Base-by-base conservation (phyloP, 2,888 invertebrate genomes). In the Drosophila cognata region DNA sequence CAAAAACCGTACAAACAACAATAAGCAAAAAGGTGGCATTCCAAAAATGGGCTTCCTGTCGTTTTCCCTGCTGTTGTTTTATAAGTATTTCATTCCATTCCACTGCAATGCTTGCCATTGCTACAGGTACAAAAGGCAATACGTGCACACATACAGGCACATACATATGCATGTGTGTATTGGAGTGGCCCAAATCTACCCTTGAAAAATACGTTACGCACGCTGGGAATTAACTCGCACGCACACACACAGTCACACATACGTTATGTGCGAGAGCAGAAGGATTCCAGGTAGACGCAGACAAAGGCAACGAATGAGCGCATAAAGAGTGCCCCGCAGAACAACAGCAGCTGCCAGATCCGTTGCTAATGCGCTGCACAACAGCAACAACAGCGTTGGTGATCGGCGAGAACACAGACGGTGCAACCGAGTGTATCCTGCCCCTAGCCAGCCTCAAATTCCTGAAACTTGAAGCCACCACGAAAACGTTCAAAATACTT, bases 41-140 rank as follows among this genome's bases (percentile, higher is more conserved):
- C 56, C 62, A 56, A 74, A 66, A 71, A 73, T 71, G 62, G 57
- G 88, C 76, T 81, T 85, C 89, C 89, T 88, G 84, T 70, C 68
- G 66, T 55, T 84, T 46, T 76, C 6, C 21, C 66, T 78, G 33
- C 36, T 56, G 28, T 56, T 56, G 38, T 55, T 36, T 38, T 29
- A 10, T 60, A 70, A 8, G 46, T 46, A 46, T 46, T 46, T 21
- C 13, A 46, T 46, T 46, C 21, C 8, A 8, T 79, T 76, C 68
- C 81, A 88, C 88, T 75, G 65, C 51, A 69, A 35, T 61, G 59
- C 71, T 31, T 31, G 43, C 46, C 41, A 79, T 77, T 53, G 66
- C 59, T 77, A 81, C 84, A 84, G 84, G 84, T 84, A 88, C 53
- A 46, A 36, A 18, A 46, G 11, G 52, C 28, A 46, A 46, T 46